phyloP scores from a whole-genome alignment of 2,113 vertebrate species.

The Phasianus colchicus region DNA sequence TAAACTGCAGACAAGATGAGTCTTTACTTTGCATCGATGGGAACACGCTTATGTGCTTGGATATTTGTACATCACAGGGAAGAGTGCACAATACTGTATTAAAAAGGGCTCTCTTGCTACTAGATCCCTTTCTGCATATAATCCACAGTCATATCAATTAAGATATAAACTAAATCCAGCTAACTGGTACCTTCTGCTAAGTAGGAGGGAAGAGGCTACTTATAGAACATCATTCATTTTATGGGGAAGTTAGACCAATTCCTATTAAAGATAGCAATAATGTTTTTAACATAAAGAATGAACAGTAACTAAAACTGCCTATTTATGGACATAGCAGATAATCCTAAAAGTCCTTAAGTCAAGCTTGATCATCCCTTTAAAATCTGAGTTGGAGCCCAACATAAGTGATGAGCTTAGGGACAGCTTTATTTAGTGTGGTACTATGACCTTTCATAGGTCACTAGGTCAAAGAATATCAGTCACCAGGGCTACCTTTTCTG shows the following conservation, averaged over 20 bases:
- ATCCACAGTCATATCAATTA: background rate
- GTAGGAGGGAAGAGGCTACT: background rate
- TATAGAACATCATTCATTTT: background rate
- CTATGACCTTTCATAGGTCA: constrained; percentile 31
- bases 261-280: background rate
- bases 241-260: constrained; percentile 4
- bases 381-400: background rate
- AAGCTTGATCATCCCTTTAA: constrained; percentile 4
- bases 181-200: accelerated
- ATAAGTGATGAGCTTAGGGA: constrained; percentile 26
- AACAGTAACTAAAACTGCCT: constrained; percentile 1
- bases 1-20: background rate
- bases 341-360: background rate
- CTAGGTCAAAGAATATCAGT: constrained; percentile 47
- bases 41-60: background rate
- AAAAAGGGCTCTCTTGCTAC: background rate
- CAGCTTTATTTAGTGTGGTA: constrained; percentile 51
- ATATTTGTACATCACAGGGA: background rate
- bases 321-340: background rate
- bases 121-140: background rate
- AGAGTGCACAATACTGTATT: background rate
- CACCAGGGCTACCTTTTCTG: constrained; percentile 8
- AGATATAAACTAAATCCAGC: background rate
- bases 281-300: background rate
- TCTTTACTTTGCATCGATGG: background rate